These are phyloP conservation scores for Panopea generosa DNA, from an alignment of 2,888 invertebrate species.

Conservation along the genomic window DNA sequence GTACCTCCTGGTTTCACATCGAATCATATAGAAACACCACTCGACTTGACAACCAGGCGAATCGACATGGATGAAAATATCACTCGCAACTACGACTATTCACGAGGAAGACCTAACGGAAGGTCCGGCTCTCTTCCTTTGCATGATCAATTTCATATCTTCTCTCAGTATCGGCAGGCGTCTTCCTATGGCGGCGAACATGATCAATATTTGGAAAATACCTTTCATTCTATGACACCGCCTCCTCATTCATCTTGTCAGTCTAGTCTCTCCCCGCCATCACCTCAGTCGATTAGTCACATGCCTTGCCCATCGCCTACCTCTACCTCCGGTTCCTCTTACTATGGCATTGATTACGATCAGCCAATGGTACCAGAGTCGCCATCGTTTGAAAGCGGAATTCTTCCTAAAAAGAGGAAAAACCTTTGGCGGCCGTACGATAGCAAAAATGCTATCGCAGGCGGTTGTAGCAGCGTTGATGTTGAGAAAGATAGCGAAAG, in stretches of 20 bases:
- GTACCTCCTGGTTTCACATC: background rate
- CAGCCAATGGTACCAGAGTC: background rate
- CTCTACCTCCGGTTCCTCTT: background rate
- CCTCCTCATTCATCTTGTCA: background rate
- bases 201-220: background rate
- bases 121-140: too few relatives aligned
- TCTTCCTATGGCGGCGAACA: background rate
- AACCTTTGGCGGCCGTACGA: conserved; percentile 64
- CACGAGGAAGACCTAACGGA: too few relatives aligned
- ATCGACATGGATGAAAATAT: conserved; percentile 36
- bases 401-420: conserved; percentile 60
- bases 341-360: background rate
- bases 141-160: background rate
- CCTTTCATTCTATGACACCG: background rate
- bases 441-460: conserved; percentile 15
- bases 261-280: background rate
- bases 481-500: conserved; percentile 40
- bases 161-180: background rate
- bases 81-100: background rate
- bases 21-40: conserved; percentile 30
- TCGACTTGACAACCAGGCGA: conserved; percentile 52
- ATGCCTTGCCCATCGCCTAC: background rate
- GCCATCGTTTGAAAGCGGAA: conserved; percentile 22
- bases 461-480: conserved; percentile 4
- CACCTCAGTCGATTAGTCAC: background rate